These are phyloP conservation scores for Drosophila atripex DNA, from an alignment of 2,888 invertebrate species.

Conservation along the genomic window DNA sequence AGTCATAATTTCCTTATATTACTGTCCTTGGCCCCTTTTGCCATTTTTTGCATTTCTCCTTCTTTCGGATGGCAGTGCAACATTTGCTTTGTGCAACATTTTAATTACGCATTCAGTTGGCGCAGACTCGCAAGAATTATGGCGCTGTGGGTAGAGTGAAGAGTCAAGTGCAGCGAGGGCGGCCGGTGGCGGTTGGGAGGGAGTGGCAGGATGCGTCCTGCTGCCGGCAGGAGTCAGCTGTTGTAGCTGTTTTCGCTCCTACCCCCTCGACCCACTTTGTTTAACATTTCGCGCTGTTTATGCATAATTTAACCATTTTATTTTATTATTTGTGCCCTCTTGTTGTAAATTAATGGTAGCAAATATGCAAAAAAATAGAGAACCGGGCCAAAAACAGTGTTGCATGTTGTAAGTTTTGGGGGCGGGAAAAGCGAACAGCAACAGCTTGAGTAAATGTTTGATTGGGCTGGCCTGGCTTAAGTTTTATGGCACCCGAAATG, in stretches of 20 bases:
- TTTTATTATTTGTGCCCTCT: slow-evolving; percentile 40
- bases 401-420: slow-evolving; percentile 29
- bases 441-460: slow-evolving; percentile 58
- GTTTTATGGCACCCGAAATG: slow-evolving; percentile 67
- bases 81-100: slow-evolving; percentile 52
- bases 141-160: slow-evolving; percentile 19
- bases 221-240: slow-evolving; percentile 40
- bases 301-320: slow-evolving; percentile 50
- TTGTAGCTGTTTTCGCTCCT: slow-evolving; percentile 16
- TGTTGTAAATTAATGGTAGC: slow-evolving; percentile 35
- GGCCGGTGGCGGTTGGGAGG: not conserved
- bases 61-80: slow-evolving; percentile 26
- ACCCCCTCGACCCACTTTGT: slow-evolving; percentile 11
- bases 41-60: slow-evolving; percentile 17
- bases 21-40: slow-evolving; percentile 46
- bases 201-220: slow-evolving; percentile 19
- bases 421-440: slow-evolving; percentile 6
- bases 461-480: slow-evolving; percentile 43
- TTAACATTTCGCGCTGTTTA: slow-evolving; percentile 47
- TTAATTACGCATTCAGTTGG: slow-evolving; percentile 60
- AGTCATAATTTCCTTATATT: slow-evolving; percentile 44
- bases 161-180: slow-evolving; percentile 10
- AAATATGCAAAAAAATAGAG: slow-evolving; percentile 43
- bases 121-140: slow-evolving; percentile 48
- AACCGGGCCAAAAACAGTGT: slow-evolving; percentile 25